Conservation (phyloP, 2,888 invertebrate genomes). For the Platerodrilus igneus region DNA sequence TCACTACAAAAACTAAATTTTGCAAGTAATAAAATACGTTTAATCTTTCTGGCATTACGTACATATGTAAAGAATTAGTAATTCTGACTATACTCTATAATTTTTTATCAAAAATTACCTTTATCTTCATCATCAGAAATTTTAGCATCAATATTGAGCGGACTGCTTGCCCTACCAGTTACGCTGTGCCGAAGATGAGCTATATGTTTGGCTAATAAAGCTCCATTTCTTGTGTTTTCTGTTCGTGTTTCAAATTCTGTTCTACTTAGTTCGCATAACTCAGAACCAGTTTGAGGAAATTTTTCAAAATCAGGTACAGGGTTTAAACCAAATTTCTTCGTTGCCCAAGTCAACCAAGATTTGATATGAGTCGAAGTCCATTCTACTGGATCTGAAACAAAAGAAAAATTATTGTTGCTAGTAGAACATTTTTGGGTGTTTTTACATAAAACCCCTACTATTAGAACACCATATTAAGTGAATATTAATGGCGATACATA, state of each 20-base stretch:
- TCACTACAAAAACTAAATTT: too few relatives aligned
- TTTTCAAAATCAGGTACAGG: conserved; percentile 51
- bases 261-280: conserved; percentile 57
- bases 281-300: conserved; percentile 56
- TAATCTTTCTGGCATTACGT: too few relatives aligned
- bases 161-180: conserved; percentile 57
- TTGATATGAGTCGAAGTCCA: conserved; percentile 58
- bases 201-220: conserved; percentile 58
- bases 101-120: conserved; percentile 33
- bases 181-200: conserved; percentile 57
- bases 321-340: conserved; percentile 55
- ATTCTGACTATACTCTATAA: background rate
- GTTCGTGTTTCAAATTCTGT: conserved; percentile 58
- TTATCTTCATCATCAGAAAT: conserved; percentile 39
- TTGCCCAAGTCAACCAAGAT: conserved; percentile 61
- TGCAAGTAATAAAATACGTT: too few relatives aligned
- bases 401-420: too few relatives aligned
- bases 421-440: too few relatives aligned
- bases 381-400: conserved; percentile 56
- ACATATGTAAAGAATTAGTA: too few relatives aligned
- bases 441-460: too few relatives aligned
- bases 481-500: too few relatives aligned
- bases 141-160: conserved; percentile 52
- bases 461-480: too few relatives aligned
- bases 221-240: conserved; percentile 49